Evolutionary conservation across 2,888 invertebrate species (phyloP).

Genomic region (Saturnia japonica): DNA sequence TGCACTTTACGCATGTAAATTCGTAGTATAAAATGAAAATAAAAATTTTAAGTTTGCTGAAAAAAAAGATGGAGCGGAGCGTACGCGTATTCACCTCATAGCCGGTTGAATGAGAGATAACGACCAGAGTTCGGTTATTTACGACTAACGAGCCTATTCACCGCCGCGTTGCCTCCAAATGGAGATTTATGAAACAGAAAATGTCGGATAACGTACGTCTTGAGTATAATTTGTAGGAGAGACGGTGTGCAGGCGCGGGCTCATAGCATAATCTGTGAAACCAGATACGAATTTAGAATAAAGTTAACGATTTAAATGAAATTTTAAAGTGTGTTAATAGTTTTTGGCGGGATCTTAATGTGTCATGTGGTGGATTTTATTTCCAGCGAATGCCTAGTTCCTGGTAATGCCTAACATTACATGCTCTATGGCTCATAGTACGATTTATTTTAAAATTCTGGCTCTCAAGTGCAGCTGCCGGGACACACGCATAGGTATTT

Average conservation of each 20-base stretch:
- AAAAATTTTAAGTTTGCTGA: conserved; percentile 50
- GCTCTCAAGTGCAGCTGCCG: too few species aligned
- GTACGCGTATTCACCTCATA: conserved; percentile 51
- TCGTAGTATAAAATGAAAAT: conserved; percentile 22
- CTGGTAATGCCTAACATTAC: neutral
- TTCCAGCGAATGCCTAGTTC: neutral
- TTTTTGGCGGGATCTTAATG: too few species aligned
- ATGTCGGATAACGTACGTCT: conserved; percentile 70
- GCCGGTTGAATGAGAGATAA: conserved; percentile 72
- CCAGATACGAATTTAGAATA: conserved; percentile 18
- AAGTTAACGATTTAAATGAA: neutral
- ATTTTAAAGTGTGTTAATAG: neutral
- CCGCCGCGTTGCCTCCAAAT: conserved; percentile 64
- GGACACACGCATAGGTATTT: too few species aligned
- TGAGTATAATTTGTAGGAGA: conserved; percentile 62
- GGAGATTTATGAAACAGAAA: conserved; percentile 79
- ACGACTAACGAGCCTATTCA: conserved; percentile 81
- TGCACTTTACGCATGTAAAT: neutral
- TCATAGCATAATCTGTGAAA: conserved; percentile 31
- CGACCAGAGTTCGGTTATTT: conserved; percentile 78
- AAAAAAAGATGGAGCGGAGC: conserved; percentile 32
- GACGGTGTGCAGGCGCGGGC: conserved; percentile 32
- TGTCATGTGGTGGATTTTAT: too few species aligned
- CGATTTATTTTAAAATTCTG: too few species aligned
- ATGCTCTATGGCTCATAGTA: neutral